Evolutionary conservation across 2,797 vertebrate species (phyloP).

Genomic region (Protosalanx chinensis): DNA sequence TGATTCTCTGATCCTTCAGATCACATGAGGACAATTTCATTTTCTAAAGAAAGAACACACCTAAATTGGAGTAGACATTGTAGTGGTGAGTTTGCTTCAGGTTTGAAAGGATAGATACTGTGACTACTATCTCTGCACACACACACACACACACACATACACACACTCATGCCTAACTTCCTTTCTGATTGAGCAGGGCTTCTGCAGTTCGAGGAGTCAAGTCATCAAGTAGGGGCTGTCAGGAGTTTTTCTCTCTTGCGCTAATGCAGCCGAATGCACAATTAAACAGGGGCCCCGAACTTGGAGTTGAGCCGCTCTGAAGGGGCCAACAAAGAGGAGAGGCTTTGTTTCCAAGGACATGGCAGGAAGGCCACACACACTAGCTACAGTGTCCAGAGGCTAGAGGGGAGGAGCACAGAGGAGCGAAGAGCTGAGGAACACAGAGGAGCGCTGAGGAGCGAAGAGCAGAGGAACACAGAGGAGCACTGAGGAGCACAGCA

Average conservation of each 20-base stretch:
- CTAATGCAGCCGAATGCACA: slow-evolving; percentile 57
- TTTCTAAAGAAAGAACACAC: neutral
- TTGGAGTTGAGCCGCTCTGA: slow-evolving; percentile 47
- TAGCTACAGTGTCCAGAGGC: slow-evolving; percentile 61
- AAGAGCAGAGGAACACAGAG: slow-evolving; percentile 50
- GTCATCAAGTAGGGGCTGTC: slow-evolving; percentile 59
- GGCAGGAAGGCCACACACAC: slow-evolving; percentile 68
- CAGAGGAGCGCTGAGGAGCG: too few relatives aligned
- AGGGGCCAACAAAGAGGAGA: slow-evolving; percentile 63
- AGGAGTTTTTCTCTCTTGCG: slow-evolving; percentile 35
- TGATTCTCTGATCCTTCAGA: neutral
- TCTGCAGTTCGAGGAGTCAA: slow-evolving; percentile 61
- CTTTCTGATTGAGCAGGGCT: slow-evolving; percentile 22
- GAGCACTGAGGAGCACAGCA: slow-evolving; percentile 33
- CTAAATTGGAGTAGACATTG: neutral
- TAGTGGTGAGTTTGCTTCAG: neutral
- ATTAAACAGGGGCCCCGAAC: slow-evolving; percentile 6
- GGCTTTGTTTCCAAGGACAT: slow-evolving; percentile 60
- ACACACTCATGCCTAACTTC: slow-evolving; percentile 9
- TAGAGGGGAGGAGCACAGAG: slow-evolving; percentile 43
- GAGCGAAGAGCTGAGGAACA: too few relatives aligned
- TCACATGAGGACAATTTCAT: neutral
- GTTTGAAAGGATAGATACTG: neutral
- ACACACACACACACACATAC: neutral
- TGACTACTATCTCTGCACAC: neutral